phyloP scores from a whole-genome alignment of 2,888 invertebrate genomes.

The Lasiommata megera region DNA sequence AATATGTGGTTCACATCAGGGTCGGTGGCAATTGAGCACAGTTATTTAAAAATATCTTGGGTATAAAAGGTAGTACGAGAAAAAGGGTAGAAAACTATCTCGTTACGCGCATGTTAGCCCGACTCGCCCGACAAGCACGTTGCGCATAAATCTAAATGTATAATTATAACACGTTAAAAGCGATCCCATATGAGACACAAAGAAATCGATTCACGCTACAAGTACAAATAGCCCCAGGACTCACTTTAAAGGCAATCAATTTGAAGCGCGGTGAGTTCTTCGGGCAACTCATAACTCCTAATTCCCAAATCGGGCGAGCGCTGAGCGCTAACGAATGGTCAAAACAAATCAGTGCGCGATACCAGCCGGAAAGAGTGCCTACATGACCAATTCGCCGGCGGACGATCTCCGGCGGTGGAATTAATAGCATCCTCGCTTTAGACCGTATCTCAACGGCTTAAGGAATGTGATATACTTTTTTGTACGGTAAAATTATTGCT shows the following conservation, averaged over 20 bases:
- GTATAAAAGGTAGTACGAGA: no score
- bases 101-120: no score
- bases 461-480: conserved; percentile 21
- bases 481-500: conserved; percentile 34
- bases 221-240: not conserved
- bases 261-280: not conserved
- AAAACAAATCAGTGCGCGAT: conserved; percentile 55
- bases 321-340: conserved; percentile 56
- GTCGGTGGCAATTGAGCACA: no score
- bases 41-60: no score
- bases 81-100: no score
- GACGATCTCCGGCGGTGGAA: conserved; percentile 6
- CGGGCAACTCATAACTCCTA: conserved; percentile 12
- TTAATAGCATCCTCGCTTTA: conserved; percentile 13
- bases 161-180: not conserved
- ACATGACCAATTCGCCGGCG: conserved; percentile 35
- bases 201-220: not conserved
- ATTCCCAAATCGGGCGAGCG: conserved; percentile 26
- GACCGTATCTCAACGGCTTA: conserved; percentile 26
- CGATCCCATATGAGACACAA: not conserved
- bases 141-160: not conserved
- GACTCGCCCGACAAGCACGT: no score
- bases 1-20: no score
- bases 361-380: conserved; percentile 45
- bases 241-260: conserved; percentile 7